Conservation (phyloP, 2,888 invertebrate species). For the Cynaeus angustus region DNA sequence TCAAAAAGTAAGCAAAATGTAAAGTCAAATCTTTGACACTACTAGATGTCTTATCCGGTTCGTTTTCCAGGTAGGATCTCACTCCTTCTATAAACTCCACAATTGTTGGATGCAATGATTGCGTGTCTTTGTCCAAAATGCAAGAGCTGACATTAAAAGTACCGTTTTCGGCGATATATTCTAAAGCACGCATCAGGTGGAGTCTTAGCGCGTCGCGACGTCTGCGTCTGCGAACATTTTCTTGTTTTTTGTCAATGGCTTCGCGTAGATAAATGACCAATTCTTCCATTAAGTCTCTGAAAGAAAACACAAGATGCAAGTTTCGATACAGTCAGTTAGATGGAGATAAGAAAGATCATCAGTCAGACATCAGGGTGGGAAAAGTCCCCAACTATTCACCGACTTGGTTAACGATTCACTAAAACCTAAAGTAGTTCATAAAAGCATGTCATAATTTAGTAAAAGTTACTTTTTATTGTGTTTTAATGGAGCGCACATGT, state of each 20-base stretch:
- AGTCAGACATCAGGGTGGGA: no score
- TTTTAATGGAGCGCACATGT: no score
- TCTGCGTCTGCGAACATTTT: conserved; percentile 93
- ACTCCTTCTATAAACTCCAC: conserved; percentile 97
- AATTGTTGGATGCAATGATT: conserved; percentile 88
- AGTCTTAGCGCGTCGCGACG: conserved; percentile 94
- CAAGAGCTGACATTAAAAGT: conserved; percentile 91
- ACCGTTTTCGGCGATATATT: conserved; percentile 92
- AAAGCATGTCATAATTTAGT: no score
- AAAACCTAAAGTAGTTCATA: no score
- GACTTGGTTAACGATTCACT: no score
- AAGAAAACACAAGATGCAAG: conserved; percentile 41
- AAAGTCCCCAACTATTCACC: no score
- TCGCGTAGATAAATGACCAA: conserved; percentile 92
- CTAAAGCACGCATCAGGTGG: conserved; percentile 92
- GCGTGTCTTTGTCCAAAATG: conserved; percentile 87
- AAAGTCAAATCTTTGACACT: conserved; percentile 92
- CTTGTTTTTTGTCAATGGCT: conserved; percentile 97
- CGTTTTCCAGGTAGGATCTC: conserved; percentile 91
- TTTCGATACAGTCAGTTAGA: no score
- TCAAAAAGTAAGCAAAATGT: conserved; percentile 95
- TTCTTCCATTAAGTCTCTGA: conserved; percentile 97
- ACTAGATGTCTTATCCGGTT: conserved; percentile 93
- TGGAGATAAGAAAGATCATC: no score
- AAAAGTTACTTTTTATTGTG: no score